These are phyloP conservation scores for Excalfactoria chinensis DNA, from an alignment of 2,113 vertebrate species.

Conservation along the genomic window DNA sequence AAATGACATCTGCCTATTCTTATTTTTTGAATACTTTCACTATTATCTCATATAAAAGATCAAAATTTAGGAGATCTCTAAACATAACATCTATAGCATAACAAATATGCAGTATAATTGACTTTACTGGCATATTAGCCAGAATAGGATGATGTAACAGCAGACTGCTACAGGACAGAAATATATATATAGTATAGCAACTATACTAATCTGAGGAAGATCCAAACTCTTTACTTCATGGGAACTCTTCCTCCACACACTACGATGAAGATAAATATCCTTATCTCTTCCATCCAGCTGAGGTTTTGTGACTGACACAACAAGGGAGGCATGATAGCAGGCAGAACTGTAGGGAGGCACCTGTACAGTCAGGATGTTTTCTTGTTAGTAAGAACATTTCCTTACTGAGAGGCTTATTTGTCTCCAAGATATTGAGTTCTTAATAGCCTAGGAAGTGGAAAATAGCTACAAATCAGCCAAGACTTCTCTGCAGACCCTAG, in stretches of 20 bases:
- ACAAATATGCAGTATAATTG: neutral
- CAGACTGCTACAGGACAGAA: neutral
- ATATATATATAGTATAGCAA: too few species aligned
- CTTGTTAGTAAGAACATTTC: neutral
- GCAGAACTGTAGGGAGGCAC: neutral
- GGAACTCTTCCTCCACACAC: neutral
- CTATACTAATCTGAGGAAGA: neutral
- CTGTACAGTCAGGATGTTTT: neutral
- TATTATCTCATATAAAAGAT: neutral
- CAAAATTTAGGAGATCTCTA: neutral
- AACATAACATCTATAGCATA: neutral
- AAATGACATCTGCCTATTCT: conserved; percentile 8
- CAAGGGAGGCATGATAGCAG: neutral
- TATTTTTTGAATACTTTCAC: neutral
- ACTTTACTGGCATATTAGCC: neutral
- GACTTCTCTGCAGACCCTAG: conserved; percentile 4
- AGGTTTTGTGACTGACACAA: neutral
- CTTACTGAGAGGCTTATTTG: neutral
- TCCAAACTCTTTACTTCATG: neutral
- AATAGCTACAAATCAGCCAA: conserved; percentile 1
- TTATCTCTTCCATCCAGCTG: neutral
- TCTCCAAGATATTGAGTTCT: neutral
- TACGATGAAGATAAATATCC: neutral
- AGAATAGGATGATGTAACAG: neutral
- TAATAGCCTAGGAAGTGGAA: neutral